Evolutionary conservation across 2,888 invertebrate genomes (phyloP).

Genomic region (Pharmacophagus antenor): DNA sequence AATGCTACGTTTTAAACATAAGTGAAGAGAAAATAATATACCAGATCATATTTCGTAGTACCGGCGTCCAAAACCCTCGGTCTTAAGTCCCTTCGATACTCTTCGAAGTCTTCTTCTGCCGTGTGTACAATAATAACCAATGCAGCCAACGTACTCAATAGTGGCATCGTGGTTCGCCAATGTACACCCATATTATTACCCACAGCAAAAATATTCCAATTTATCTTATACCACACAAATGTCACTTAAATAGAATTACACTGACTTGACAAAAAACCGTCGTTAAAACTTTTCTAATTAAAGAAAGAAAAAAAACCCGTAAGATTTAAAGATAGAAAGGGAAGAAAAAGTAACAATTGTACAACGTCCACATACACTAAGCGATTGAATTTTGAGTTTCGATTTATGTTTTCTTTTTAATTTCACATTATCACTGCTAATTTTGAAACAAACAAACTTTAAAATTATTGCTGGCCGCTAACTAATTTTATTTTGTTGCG

Average conservation of each 20-base stretch:
- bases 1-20: neutral
- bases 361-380: conserved; percentile 35
- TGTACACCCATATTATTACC: conserved; percentile 72
- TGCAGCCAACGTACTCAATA: conserved; percentile 73
- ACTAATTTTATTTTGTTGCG: conserved; percentile 41
- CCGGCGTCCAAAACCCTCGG: conserved; percentile 55
- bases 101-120: conserved; percentile 63
- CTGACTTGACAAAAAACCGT: neutral
- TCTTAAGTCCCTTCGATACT: conserved; percentile 53
- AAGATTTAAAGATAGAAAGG: conserved; percentile 46
- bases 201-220: conserved; percentile 35
- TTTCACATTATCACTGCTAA: conserved; percentile 56
- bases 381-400: conserved; percentile 32
- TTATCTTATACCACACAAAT: conserved; percentile 28
- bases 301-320: conserved; percentile 42
- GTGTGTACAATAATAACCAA: conserved; percentile 73
- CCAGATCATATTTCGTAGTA: conserved; percentile 59
- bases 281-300: neutral
- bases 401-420: conserved; percentile 43
- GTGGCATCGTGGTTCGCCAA: conserved; percentile 64
- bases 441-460: conserved; percentile 55
- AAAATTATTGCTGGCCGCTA: conserved; percentile 42
- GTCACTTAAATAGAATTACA: conserved; percentile 25
- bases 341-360: conserved; percentile 40
- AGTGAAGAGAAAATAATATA: conserved; percentile 36